Evolutionary conservation across 2,888 invertebrate genomes (phyloP), one percentile per base, ranked within the genome.

Genomic region (Tanytarsus gracilentus): DNA sequence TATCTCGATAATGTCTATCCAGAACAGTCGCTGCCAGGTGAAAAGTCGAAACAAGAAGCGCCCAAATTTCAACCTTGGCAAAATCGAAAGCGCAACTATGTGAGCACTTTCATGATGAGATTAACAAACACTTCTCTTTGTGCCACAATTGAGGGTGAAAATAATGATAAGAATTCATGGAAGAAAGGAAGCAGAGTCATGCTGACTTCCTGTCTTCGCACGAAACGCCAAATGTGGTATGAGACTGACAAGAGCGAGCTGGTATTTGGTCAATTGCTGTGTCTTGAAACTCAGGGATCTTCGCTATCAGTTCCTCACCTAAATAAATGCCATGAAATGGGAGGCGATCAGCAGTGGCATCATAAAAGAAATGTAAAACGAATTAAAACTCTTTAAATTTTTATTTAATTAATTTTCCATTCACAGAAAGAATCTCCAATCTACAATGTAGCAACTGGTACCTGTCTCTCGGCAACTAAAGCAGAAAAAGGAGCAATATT

Each of bases 251-350:
- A 85, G 63, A 78, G 81, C 53, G 95, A 96, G 72, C 71, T 96
- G 30, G 84, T 94, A 9, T 74, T 97, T 60, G 88, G 88, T 1
- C 85, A 90, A 64, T 76, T 88, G 29, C 75, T 95, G 9, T 95
- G 96, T 68, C 72, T 98, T 65, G 94, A 97, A 73, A 85, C 87
- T 0, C 78, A 80, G 63, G 68, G 71, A 2, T 75, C 74, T 27
- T 75, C 77, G 9, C 77, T 78, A 61, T 71, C 77, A 51, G 76
- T 77, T 51, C 90, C 93, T 0, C 77, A 82, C 61, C 76, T 97
- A 8, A 84, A 87, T 65, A 96, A 97, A 73, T 97, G 97, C 68
- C 95, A 95, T 68, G 92, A 91, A 71, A 85, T 91, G 77, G 86
- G 89, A 9, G 90, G 89, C 0, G 82, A 88, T 64, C 97, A 97